Evolutionary conservation across 2,113 vertebrate species (phyloP), one percentile per base, ranked within the genome.

Genomic region (Astur gentilis): DNA sequence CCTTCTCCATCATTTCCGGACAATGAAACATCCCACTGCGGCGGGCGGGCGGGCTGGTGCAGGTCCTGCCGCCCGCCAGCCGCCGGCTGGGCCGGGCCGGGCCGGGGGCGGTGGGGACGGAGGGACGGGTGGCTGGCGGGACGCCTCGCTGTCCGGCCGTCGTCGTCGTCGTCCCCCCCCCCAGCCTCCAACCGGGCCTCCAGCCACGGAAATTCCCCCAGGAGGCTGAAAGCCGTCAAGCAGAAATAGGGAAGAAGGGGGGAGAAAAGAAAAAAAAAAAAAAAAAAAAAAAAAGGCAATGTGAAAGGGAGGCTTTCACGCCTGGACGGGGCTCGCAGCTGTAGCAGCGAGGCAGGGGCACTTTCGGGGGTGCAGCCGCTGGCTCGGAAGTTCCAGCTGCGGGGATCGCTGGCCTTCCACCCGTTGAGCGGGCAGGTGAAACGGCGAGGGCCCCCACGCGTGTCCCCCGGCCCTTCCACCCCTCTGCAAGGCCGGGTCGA

Each of bases 301-400:
- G 32, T 85, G 87, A 77, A 92, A 93, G 87, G 55, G 47, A 71
- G 52, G 73, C 85, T 89, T 87, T 90, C 76, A 77, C 60, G 93
- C 42, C 70, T 14, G 75, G 50, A 38, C 81, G 66, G 66, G 32
- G 67, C 27, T 79, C 20, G 94, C 95, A 49, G 95, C 92, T 25
- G 90, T 14, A 40, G 72, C 95, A 84, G 73, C 79, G 19, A 40
- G 9, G 83, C 92, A 13, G 77, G 57, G 62, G 45, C 89, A 57
- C 69, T 67, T 78, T 15, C 32, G 42, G 1, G 5, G 71, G 73
- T 34, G 73, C 80, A 8, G 22, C 16, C 61, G 50, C 69, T 10
- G 65, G 22, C 66, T 70, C 34, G 16, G 45, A 7, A 47, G 86
- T 57, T 70, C 16, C 44, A 13, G 58, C 58, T 13, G 34, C 7